A percentile compares a stretch with the other conserved stretches of the same genome.
Evolutionary conservation across 2,888 invertebrate genomes (phyloP).

Genomic region (Ormyrus nitidulus): DNA sequence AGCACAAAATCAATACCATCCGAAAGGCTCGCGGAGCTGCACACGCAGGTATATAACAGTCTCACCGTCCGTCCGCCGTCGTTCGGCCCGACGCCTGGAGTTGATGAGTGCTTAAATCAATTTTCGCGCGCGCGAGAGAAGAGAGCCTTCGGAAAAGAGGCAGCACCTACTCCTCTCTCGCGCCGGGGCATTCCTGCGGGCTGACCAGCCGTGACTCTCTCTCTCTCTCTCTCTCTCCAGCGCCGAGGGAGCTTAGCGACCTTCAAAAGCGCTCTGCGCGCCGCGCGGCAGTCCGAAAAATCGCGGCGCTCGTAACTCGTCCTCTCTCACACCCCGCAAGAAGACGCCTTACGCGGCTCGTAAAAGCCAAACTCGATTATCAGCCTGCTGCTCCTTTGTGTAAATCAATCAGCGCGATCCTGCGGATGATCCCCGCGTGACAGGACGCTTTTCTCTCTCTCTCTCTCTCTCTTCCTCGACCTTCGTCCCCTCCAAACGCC

Average conservation of each 20-base stretch:
- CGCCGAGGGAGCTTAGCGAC: neutral
- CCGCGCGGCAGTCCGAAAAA: too few relatives aligned
- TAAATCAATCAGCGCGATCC: constrained; percentile 52
- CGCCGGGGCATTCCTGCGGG: too few relatives aligned
- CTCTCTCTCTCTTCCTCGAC: constrained; percentile 11
- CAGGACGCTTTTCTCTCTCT: constrained; percentile 38
- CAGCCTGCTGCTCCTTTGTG: constrained; percentile 46
- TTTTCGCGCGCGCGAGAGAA: constrained; percentile 8
- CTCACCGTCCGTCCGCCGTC: too few relatives aligned
- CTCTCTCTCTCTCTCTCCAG: too few relatives aligned
- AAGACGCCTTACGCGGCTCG: neutral
- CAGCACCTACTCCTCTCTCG: too few relatives aligned
- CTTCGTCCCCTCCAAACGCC: neutral
- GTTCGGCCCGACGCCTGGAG: too few relatives aligned
- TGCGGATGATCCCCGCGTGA: constrained; percentile 33
- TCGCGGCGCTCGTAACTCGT: neutral
- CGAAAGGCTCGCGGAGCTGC: too few relatives aligned
- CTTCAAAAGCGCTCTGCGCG: neutral
- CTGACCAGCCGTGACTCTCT: too few relatives aligned
- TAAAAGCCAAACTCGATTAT: constrained; percentile 54
- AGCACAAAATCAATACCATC: too few relatives aligned
- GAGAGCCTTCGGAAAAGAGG: too few relatives aligned
- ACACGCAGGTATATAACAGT: too few relatives aligned
- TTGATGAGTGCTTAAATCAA: constrained; percentile 37
- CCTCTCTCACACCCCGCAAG: neutral